Conservation (phyloP, 2,888 invertebrate species). For the Argyra leucocephala region DNA sequence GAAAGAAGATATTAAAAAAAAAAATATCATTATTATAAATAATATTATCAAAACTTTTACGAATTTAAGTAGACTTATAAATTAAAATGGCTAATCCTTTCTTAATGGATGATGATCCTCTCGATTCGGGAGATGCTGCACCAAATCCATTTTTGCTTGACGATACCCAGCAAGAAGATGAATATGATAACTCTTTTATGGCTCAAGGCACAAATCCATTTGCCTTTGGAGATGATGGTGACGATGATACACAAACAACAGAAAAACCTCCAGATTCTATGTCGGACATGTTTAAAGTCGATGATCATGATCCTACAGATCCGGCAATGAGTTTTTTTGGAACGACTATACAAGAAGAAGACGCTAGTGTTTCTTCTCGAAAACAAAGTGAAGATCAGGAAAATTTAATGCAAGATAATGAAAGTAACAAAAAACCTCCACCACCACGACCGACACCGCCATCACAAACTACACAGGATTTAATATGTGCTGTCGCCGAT, state of each 20-base stretch:
- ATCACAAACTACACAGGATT: slow-evolving; percentile 72
- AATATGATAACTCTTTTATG: slow-evolving; percentile 55
- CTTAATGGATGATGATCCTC: slow-evolving; percentile 61
- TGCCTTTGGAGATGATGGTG: slow-evolving; percentile 46
- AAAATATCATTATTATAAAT: slow-evolving; percentile 1
- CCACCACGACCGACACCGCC: slow-evolving; percentile 54
- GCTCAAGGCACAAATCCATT: slow-evolving; percentile 56
- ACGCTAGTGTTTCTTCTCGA: slow-evolving; percentile 32
- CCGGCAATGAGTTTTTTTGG: slow-evolving; percentile 44
- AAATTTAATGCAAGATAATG: slow-evolving; percentile 28
- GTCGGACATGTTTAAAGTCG: slow-evolving; percentile 24
- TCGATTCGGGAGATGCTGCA: slow-evolving; percentile 42
- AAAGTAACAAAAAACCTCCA: slow-evolving; percentile 34
- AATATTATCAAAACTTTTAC: neutral
- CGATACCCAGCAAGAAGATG: slow-evolving; percentile 31
- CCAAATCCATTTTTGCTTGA: slow-evolving; percentile 62
- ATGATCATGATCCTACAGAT: slow-evolving; percentile 25
- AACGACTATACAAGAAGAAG: slow-evolving; percentile 43
- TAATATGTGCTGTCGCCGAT: slow-evolving; percentile 76
- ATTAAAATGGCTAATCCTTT: slow-evolving; percentile 70
- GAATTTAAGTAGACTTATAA: slow-evolving; percentile 19
- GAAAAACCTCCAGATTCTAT: slow-evolving; percentile 20
- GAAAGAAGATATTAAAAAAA: slow-evolving; percentile 35
- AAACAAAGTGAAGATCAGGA: slow-evolving; percentile 28
- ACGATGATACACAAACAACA: slow-evolving; percentile 25